Evolutionary conservation across 1,140 invertebrate species (phyloP).

Genomic region (Drosophila nikananu): DNA sequence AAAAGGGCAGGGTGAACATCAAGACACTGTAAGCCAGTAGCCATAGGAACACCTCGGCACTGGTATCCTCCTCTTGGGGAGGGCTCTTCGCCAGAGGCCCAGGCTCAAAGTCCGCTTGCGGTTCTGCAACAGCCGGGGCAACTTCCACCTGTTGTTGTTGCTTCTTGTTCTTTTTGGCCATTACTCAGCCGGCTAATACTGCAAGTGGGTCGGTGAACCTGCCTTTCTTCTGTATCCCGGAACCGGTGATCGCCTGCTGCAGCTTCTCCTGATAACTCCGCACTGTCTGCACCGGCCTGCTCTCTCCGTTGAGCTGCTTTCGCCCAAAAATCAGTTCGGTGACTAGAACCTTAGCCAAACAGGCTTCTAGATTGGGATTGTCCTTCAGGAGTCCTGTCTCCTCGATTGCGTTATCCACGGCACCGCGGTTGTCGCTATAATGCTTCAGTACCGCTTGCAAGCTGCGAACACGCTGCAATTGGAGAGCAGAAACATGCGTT

Average conservation of each 20-base stretch:
- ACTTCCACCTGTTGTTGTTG: constrained; percentile 17
- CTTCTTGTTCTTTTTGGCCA: constrained; percentile 63
- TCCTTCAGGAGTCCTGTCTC: constrained; percentile 88
- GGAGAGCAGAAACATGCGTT: neutral
- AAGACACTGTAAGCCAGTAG: constrained; percentile 92
- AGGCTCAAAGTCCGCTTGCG: neutral
- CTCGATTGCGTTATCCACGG: constrained; percentile 89
- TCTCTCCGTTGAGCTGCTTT: constrained; percentile 88
- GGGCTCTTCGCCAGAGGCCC: neutral
- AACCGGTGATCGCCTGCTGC: constrained; percentile 77
- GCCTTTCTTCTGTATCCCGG: constrained; percentile 56
- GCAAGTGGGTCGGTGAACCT: constrained; percentile 42
- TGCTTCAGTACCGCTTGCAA: constrained; percentile 89
- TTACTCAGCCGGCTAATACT: constrained; percentile 59
- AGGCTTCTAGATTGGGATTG: constrained; percentile 89
- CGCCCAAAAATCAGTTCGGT: constrained; percentile 94
- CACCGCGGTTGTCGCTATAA: constrained; percentile 89
- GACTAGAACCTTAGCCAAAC: constrained; percentile 91
- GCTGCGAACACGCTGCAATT: constrained; percentile 60
- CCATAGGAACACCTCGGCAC: constrained; percentile 87
- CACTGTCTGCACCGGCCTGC: constrained; percentile 90
- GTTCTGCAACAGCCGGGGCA: neutral
- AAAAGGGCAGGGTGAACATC: constrained; percentile 94
- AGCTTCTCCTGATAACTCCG: constrained; percentile 88
- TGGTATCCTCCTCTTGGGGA: constrained; percentile 49